Base-by-base conservation (phyloP, 2,113 vertebrate genomes). In the Podarcis muralis region DNA sequence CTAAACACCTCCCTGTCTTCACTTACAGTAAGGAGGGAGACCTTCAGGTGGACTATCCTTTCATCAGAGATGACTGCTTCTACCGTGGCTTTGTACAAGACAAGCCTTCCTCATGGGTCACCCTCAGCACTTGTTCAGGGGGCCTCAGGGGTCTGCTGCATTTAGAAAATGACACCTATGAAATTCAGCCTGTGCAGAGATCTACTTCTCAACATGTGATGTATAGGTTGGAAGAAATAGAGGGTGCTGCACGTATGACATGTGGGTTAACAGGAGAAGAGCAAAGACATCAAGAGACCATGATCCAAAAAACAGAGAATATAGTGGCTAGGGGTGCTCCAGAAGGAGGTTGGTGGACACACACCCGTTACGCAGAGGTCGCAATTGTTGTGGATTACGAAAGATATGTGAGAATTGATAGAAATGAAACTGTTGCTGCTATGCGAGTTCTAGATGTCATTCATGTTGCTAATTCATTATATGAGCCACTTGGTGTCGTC, bases 141-240 rank as follows among this genome's bases (percentile, higher is more conserved):
- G 92, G 85, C 1, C 91, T 95, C 81, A 57, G 72, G 77, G 94
- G 93, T 87, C 37, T 94, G 8, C 40, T 96, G 78, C 84, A 91
- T 77, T 76, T 90, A 83, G 84, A 93, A 71, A 75, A 77, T 23
- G 77, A 43, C 57, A 43, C 11, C 79, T 96, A 95, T 83, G 92
- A 95, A 93, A 94, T 95, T 18, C 75, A 94, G 72, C 93, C 94
- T 53, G 48, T 68, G 3, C 66, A 2, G 11, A 71, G 65, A 79
- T 91, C 95, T 22, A 90, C 69, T 68, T 94, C 93, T 92, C 92
- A 95, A 74, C 93, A 95, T 82, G 88, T 94, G 7, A 35, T 95
- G 3, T 93, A 90, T 83, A 91, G 48, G 23, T 30, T 92, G 88
- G 12, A 48, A 88, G 32, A 92, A 53, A 76, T 57, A 40, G 3